phyloP scores from a whole-genome alignment of 2,113 vertebrate genomes.

The Alaudala cheleensis region DNA sequence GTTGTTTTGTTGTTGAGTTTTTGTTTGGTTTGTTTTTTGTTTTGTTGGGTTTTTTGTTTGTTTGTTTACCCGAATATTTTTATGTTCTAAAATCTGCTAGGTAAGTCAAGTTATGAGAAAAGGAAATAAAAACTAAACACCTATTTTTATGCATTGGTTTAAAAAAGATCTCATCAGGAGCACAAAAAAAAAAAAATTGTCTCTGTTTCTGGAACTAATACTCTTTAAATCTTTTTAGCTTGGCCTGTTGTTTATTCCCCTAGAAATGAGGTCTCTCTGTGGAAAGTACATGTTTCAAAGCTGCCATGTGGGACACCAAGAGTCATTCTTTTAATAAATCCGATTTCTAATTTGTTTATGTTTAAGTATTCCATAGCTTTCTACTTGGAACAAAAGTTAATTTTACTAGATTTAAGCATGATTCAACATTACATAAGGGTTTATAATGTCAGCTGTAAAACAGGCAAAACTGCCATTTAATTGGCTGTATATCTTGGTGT shows the following conservation, averaged over 20 bases:
- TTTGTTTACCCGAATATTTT: too few relatives aligned
- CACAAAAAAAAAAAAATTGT: neutral
- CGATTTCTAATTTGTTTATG: neutral
- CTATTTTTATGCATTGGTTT: neutral
- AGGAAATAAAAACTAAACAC: neutral
- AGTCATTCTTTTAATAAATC: neutral
- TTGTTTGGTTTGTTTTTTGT: too few relatives aligned
- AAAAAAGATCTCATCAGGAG: neutral
- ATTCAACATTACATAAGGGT: neutral
- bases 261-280: neutral
- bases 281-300: neutral
- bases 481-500: neutral
- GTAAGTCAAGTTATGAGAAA: neutral
- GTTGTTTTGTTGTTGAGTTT: neutral
- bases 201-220: neutral
- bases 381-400: neutral
- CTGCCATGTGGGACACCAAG: neutral
- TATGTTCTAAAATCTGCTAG: neutral
- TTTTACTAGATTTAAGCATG: neutral
- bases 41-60: neutral
- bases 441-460: neutral
- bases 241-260: neutral
- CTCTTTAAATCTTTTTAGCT: neutral
- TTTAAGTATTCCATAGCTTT: neutral
- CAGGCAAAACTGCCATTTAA: neutral